Conservation (phyloP, 2,797 vertebrate species). For the Thalassophryne amazonica region DNA sequence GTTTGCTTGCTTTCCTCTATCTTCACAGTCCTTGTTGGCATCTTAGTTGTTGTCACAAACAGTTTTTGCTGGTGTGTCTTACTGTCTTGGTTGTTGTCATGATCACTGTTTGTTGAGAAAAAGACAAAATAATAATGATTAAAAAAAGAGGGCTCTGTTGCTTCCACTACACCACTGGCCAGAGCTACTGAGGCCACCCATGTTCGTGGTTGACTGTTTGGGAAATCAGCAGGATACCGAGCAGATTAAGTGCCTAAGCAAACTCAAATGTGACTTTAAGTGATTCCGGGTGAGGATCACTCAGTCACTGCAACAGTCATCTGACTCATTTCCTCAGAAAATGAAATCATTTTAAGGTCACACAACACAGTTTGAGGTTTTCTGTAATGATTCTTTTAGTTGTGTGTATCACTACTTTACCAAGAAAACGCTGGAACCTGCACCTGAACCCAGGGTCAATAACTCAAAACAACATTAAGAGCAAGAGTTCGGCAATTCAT, state of each 20-base stretch:
- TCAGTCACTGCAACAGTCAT: conserved; percentile 11
- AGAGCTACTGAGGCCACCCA: conserved; percentile 23
- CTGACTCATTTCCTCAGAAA: conserved; percentile 35
- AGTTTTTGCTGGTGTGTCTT: too few species aligned
- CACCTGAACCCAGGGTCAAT: conserved; percentile 1
- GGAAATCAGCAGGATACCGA: neutral
- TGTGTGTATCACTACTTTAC: neutral
- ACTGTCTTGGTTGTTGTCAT: too few species aligned
- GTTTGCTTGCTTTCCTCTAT: too few species aligned
- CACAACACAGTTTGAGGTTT: conserved; percentile 5
- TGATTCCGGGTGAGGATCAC: conserved; percentile 34
- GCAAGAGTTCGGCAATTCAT: conserved; percentile 43
- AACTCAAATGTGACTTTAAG: conserved; percentile 27
- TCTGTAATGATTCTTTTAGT: conserved; percentile 7
- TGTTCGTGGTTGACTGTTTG: neutral
- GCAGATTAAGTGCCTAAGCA: conserved; percentile 5
- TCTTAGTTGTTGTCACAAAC: too few species aligned
- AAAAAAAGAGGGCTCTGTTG: too few species aligned
- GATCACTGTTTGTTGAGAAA: conserved; percentile 10
- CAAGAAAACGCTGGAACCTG: conserved; percentile 3
- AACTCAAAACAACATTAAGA: conserved; percentile 23
- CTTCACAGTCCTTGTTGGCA: too few species aligned
- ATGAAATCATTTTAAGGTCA: conserved; percentile 27
- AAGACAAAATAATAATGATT: too few species aligned
- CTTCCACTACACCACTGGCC: too few species aligned